Base-by-base conservation (phyloP, 2,888 invertebrate species). In the Eupithecia centaureata region DNA sequence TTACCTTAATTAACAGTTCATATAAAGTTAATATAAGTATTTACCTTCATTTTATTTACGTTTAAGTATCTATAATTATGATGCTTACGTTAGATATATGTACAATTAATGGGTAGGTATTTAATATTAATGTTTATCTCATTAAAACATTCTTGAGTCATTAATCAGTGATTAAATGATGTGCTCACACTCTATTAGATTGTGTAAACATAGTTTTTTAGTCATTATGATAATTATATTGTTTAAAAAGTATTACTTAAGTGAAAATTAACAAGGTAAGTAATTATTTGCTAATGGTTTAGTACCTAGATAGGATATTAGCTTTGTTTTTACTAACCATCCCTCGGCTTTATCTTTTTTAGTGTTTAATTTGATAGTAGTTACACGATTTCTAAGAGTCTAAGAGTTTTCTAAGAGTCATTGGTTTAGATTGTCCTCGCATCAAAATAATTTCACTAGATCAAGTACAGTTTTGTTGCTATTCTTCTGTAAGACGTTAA, bases 161-260 rank as follows among this genome's bases (percentile, higher is more conserved):
- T 47, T 47, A 47, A 10, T n/a, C n/a, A n/a, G 22, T 22, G 10
- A 22, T 42, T 42, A 8, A 42, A 42, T 42, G 42, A 42, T 47
- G 47, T 47, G 18, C 18, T 47, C 47, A 47, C 47, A 47, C 47
- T 47, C 22, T 18, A 47, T 47, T 47, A 47, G 18, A 47, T 22
- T 47, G 10, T 47, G 22, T 33, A 22, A 22, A 22, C 33, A 58
- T 18, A 13, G 33, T 28, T 25, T 28, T 57, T 30, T 32, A 32
- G 47, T 47, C 47, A 47, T 47, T 47, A 47, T 47, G 47, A 47
- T 47, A 47, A 47, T 22, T 47, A 22, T 47, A 47, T 22, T 47
- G 47, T 47, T 47, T 42, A 42, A 47, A 47, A 47, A 47, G 18
- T 42, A 42, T 22, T 42, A 42, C 18, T 42, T 42, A 42, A 42